Percentiles rank a stretch among this genome's conserved stretches.
Evolutionary conservation across 2,797 vertebrate species (phyloP).

Genomic region (Clarias fuscus): DNA sequence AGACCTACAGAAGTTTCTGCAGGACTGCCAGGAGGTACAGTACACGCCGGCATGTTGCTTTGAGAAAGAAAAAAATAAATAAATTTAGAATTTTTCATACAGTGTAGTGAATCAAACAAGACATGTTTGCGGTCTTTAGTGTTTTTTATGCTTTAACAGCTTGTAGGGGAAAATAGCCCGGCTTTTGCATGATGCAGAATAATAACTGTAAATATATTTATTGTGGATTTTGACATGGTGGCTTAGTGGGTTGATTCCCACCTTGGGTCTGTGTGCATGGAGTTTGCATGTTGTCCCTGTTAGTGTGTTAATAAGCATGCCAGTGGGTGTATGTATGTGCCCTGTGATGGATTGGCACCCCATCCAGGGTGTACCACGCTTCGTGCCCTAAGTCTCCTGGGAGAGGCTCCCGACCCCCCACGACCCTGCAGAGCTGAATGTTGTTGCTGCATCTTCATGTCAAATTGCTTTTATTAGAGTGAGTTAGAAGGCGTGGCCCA

Average conservation of each 20-base stretch:
- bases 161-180: background rate
- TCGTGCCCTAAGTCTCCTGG: too few species aligned
- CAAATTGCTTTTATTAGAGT: background rate
- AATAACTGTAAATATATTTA: too few species aligned
- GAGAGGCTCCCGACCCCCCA: too few species aligned
- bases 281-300: too few species aligned
- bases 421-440: background rate
- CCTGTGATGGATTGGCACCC: too few species aligned
- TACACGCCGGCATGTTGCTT: constrained; percentile 54
- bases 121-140: background rate
- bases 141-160: background rate
- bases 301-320: too few species aligned
- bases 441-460: background rate
- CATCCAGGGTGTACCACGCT: too few species aligned
- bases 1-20: constrained; percentile 95
- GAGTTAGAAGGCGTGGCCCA: background rate
- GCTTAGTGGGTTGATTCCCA: background rate
- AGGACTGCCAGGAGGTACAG: constrained; percentile 95
- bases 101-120: background rate
- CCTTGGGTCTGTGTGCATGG: too few species aligned
- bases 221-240: background rate
- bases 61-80: background rate
- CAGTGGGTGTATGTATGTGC: too few species aligned
- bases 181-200: background rate
- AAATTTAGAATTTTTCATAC: too few species aligned